phyloP scores from a whole-genome alignment of 2,888 invertebrate species.

The Eumerus sabulonum region DNA sequence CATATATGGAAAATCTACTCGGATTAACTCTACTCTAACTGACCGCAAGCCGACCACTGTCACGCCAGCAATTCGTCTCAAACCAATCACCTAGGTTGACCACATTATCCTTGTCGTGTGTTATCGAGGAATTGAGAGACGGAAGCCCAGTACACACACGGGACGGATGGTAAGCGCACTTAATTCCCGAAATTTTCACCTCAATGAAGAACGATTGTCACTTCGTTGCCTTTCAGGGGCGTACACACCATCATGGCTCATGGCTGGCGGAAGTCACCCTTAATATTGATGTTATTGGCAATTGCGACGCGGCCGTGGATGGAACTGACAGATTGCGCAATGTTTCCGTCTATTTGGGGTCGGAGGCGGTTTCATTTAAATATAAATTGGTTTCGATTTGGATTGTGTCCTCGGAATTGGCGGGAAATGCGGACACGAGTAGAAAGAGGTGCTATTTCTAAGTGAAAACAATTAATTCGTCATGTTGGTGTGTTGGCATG shows the following conservation, averaged over 20 bases:
- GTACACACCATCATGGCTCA: constrained; percentile 28
- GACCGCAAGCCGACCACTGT: constrained; percentile 62
- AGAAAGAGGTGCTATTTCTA: too few relatives aligned
- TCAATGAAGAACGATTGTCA: constrained; percentile 68
- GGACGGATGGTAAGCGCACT: constrained; percentile 56
- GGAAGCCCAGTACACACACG: constrained; percentile 39
- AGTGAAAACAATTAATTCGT: too few relatives aligned
- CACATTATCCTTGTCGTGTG: constrained; percentile 41
- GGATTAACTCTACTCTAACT: constrained; percentile 66
- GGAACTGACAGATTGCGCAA: constrained; percentile 30
- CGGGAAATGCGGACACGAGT: neutral
- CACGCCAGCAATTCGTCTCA: neutral
- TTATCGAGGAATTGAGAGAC: neutral
- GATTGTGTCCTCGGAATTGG: constrained; percentile 13
- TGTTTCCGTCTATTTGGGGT: constrained; percentile 10
- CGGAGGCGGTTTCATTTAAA: constrained; percentile 55
- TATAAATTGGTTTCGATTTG: constrained; percentile 61
- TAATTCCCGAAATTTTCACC: constrained; percentile 67
- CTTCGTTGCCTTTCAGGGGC: constrained; percentile 64
- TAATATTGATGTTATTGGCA: constrained; percentile 5
- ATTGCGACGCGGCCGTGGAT: neutral
- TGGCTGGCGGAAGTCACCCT: constrained; percentile 25
- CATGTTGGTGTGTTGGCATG: too few relatives aligned
- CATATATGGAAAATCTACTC: constrained; percentile 13
- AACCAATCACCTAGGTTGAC: constrained; percentile 2